Evolutionary conservation across 2,888 invertebrate species (phyloP).

Genomic region (Clitarchus hookeri): DNA sequence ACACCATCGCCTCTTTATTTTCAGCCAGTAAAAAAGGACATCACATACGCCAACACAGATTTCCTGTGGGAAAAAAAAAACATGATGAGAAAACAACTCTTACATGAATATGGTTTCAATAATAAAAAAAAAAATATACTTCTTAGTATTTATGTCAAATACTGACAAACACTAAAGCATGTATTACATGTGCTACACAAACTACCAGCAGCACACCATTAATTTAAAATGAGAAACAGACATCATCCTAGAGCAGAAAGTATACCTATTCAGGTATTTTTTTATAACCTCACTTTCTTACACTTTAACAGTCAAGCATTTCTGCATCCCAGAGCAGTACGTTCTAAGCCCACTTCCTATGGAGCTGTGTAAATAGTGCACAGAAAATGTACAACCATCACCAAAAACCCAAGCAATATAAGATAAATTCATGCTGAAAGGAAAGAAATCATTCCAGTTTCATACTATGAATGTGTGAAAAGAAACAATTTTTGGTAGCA

Average conservation of each 20-base stretch:
- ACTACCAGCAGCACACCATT: not conserved
- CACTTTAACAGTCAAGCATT: not conserved
- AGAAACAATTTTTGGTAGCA: too few species aligned
- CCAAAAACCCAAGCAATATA: not conserved
- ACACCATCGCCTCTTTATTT: not conserved
- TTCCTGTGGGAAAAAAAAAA: constrained; percentile 35
- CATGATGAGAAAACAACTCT: not conserved
- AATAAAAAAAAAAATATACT: not conserved
- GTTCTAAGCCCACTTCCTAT: not conserved
- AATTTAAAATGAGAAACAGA: too few species aligned
- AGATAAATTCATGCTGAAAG: not conserved
- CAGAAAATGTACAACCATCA: not conserved
- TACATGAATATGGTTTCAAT: not conserved
- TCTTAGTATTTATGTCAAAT: not conserved
- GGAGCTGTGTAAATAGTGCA: not conserved
- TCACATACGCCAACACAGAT: constrained; percentile 34
- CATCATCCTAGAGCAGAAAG: not conserved
- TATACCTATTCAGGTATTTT: constrained; percentile 15
- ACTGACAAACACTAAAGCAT: not conserved
- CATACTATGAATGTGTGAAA: too few species aligned
- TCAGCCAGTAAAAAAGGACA: constrained; percentile 35
- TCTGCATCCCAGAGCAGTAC: not conserved
- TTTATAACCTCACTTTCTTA: not conserved
- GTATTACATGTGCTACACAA: too few species aligned
- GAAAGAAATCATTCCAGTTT: not conserved